phyloP scores from a whole-genome alignment of 2,888 invertebrate species.

The Baronia brevicornis region DNA sequence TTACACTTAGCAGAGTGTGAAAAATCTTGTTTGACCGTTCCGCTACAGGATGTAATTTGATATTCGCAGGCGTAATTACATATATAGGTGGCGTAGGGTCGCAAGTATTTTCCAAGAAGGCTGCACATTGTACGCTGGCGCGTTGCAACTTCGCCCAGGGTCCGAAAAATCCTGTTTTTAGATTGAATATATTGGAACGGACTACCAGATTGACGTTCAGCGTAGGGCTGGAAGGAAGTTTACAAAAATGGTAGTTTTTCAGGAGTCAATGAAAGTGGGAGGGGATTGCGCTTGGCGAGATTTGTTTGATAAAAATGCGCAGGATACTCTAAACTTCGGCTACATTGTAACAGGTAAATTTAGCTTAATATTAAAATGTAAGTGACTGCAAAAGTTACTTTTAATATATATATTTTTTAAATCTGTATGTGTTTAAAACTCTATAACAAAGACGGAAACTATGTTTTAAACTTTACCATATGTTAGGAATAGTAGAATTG shows the following conservation, averaged over 20 bases:
- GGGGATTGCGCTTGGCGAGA: slow-evolving; percentile 35
- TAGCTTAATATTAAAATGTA: slow-evolving; percentile 1
- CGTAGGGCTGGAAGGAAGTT: too few species aligned
- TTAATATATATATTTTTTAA: background rate
- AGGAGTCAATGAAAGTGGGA: background rate
- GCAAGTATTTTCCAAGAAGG: slow-evolving; percentile 8
- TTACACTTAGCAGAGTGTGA: slow-evolving; percentile 39
- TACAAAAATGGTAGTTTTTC: too few species aligned
- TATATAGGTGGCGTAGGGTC: slow-evolving; percentile 8
- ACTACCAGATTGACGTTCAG: too few species aligned
- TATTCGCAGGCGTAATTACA: slow-evolving; percentile 16
- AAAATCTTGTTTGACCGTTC: slow-evolving; percentile 29
- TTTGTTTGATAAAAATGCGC: slow-evolving; percentile 34
- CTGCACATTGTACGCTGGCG: slow-evolving; percentile 11
- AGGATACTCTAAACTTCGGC: slow-evolving; percentile 28
- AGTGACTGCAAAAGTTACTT: background rate
- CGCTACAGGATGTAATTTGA: slow-evolving; percentile 30
- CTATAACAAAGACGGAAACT: too few species aligned
- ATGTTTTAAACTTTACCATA: slow-evolving; percentile 24
- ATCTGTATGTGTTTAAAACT: too few species aligned
- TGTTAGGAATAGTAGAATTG: too few species aligned
- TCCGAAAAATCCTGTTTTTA: too few species aligned
- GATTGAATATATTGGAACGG: too few species aligned
- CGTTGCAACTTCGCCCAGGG: background rate
- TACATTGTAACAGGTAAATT: slow-evolving; percentile 35